Base-by-base conservation (phyloP, 2,888 invertebrate genomes). In the Erebia epiphron region DNA sequence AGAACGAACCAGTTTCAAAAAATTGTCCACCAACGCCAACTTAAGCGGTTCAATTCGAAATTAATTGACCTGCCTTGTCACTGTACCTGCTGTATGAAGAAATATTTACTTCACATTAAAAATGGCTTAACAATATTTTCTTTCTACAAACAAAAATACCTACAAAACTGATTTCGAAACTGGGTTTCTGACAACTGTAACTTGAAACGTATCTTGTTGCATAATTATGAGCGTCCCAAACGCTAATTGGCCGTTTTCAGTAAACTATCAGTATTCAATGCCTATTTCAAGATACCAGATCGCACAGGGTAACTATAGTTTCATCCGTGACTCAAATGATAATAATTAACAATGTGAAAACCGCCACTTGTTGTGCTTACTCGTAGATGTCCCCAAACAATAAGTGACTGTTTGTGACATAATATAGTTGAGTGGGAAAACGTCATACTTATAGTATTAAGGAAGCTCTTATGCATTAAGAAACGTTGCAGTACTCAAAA, bases 1-100 rank as follows among this genome's bases (percentile, higher is more conserved):
- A 18, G 72, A 72, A 68, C 67, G 72, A 74, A 70, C 74, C 74
- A 74, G 72, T 74, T 74, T 74, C 66, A 70, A 67, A 68, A 67
- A 66, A 41, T 62, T 63, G 58, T 43, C 57, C 67, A 62, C 50
- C 16, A 10, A n/a, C 62, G 18, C 57, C 58, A 50, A 67, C 46
- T 57, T 66, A 46, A 67, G 49, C 21, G 35, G 46, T 67, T 13
- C 54, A 16, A 10, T 65, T 43, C 56, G 21, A 65, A 57, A 66
- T 66, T 66, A 66, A 67, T 58, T 67, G 46, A 67, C 58, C 49
- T 21, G 52, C 21, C 50, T 26, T 14, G 61, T 61, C 16, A 61
- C 54, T 11, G 54, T 10, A 54, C n/a, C n/a, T n/a, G n/a, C 13
- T 16, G 60, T 16, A 16, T 43, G 41, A 41, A 43, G 16, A n/a